These are phyloP conservation scores for Corvus moneduloides DNA, from an alignment of 2,113 vertebrate species.

Conservation along the genomic window DNA sequence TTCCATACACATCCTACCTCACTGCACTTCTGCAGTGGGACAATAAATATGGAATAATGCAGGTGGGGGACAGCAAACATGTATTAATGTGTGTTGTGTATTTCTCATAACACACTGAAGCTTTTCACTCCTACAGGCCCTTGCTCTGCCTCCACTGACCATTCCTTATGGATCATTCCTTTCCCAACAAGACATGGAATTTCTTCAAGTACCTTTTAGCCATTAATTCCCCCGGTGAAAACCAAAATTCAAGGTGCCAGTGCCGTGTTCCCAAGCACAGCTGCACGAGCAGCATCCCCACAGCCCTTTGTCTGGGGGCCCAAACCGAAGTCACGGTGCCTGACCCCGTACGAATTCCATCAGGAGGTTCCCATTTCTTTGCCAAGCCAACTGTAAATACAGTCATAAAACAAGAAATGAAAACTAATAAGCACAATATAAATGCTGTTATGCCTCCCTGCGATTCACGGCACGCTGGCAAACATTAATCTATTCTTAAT, in stretches of 20 bases:
- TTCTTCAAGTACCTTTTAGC: neutral
- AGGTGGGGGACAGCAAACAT: neutral
- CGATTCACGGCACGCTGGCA: neutral
- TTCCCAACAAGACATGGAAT: neutral
- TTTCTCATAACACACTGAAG: neutral
- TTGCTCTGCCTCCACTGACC: neutral
- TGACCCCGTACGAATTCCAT: accelerated
- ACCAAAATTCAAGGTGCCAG: neutral
- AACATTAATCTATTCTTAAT: slow-evolving; percentile 35
- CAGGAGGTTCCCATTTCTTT: neutral
- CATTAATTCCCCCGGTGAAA: neutral
- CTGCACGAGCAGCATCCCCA: neutral
- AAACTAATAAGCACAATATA: slow-evolving; percentile 7
- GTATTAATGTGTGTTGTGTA: accelerated
- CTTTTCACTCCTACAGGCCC: neutral
- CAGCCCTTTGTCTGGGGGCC: accelerated
- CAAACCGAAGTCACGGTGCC: neutral
- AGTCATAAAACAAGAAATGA: slow-evolving; percentile 36
- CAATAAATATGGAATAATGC: neutral
- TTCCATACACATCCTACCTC: neutral
- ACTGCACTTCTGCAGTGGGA: neutral
- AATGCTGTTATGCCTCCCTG: slow-evolving; percentile 34
- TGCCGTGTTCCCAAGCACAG: neutral
- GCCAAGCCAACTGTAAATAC: slow-evolving; percentile 49
- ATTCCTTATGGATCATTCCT: accelerated